Conservation (phyloP, 1,140 invertebrate species). For the Drosophila littoralis region DNA sequence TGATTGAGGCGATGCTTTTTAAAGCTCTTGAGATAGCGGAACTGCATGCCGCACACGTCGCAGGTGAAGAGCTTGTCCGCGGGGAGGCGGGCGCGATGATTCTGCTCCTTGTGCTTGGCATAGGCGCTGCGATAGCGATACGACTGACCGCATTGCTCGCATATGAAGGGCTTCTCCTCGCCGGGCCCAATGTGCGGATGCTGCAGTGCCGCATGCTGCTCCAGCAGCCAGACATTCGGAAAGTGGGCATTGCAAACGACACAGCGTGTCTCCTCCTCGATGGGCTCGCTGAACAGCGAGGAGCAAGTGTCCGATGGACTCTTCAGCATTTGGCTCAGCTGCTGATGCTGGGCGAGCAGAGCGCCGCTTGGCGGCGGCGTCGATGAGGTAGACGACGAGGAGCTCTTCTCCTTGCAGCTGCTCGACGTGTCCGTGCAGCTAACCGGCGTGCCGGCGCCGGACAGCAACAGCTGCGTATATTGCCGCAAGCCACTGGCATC, state of each 20-base stretch:
- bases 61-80: slow-evolving; percentile 95
- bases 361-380: slow-evolving; percentile 72
- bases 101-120: slow-evolving; percentile 94
- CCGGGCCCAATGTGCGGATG: slow-evolving; percentile 87
- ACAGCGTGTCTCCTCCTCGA: slow-evolving; percentile 86
- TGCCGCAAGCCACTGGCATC: slow-evolving; percentile 66
- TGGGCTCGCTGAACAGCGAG: slow-evolving; percentile 81
- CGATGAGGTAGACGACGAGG: slow-evolving; percentile 83
- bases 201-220: slow-evolving; percentile 91
- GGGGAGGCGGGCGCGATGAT: slow-evolving; percentile 92
- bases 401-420: slow-evolving; percentile 84
- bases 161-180: slow-evolving; percentile 95
- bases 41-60: slow-evolving; percentile 95
- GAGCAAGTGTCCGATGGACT: slow-evolving; percentile 82
- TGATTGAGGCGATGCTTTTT: slow-evolving; percentile 95
- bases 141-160: slow-evolving; percentile 95
- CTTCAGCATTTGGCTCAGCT: slow-evolving; percentile 76
- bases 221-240: slow-evolving; percentile 91
- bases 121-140: slow-evolving; percentile 95
- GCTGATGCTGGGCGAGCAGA: slow-evolving; percentile 69
- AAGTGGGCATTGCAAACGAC: slow-evolving; percentile 92
- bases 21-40: slow-evolving; percentile 94
- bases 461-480: slow-evolving; percentile 73
- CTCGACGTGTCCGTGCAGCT: slow-evolving; percentile 64
- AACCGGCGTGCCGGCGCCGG: slow-evolving; percentile 48